Conservation (phyloP, 2,797 vertebrate genomes). For the Pangasius krempfi region DNA sequence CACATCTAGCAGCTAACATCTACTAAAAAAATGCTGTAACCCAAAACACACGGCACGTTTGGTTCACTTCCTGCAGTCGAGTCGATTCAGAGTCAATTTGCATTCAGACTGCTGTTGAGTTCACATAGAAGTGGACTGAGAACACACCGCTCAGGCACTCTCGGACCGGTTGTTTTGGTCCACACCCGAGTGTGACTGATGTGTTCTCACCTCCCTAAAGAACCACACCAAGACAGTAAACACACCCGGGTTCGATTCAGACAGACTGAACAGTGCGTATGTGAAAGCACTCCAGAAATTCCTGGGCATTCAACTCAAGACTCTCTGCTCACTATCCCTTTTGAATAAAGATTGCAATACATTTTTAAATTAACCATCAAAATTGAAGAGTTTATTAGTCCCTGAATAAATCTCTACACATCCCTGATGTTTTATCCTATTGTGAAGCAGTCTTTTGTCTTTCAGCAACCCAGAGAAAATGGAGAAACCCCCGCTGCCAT, state of each 20-base stretch:
- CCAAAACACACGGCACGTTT: neutral
- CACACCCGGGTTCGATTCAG: neutral
- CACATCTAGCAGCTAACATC: neutral
- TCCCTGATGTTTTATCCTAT: neutral
- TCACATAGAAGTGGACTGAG: neutral
- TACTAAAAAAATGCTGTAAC: neutral
- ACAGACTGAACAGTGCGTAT: too few species aligned
- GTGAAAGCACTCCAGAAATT: neutral
- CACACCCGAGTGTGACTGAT: neutral
- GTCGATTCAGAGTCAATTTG: neutral
- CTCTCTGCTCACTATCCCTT: neutral
- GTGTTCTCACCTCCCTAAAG: neutral
- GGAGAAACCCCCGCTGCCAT: conserved; percentile 41
- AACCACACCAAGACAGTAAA: neutral
- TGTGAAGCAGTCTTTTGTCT: neutral
- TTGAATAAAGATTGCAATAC: neutral
- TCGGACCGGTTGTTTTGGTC: neutral
- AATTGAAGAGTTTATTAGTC: neutral
- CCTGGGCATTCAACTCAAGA: neutral
- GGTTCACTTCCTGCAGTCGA: neutral
- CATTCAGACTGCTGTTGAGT: too few species aligned
- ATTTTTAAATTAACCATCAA: neutral
- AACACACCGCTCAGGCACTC: neutral
- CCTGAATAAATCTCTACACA: neutral
- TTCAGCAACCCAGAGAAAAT: conserved; percentile 57